These are phyloP conservation scores for Protomyctophum bolini DNA, from an alignment of 2,113 vertebrate species.

Conservation along the genomic window DNA sequence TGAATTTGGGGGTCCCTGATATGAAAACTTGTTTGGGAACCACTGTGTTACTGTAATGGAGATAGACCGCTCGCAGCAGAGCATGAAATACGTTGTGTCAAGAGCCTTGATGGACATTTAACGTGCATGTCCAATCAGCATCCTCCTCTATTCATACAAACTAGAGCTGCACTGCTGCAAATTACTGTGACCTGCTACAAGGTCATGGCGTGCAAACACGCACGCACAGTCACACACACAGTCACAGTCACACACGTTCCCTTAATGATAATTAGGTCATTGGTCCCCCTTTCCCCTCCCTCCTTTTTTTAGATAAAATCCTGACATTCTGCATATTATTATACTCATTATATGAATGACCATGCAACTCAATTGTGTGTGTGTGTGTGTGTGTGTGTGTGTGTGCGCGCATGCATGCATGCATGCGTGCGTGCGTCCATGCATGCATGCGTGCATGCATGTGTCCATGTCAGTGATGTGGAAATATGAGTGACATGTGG, in stretches of 20 bases:
- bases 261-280: no score
- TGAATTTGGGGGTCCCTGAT: no score
- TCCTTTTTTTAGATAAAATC: no score
- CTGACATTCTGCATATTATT: no score
- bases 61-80: no score
- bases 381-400: background rate
- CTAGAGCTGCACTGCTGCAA: background rate
- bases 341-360: background rate
- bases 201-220: slow-evolving; percentile 9
- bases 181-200: background rate
- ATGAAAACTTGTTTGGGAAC: no score
- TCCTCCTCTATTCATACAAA: background rate
- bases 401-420: slow-evolving; percentile 10
- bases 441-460: background rate
- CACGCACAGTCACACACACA: slow-evolving; percentile 8
- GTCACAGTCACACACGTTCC: slow-evolving; percentile 7
- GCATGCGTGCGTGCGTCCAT: background rate
- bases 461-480: background rate
- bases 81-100: no score
- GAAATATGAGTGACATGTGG: no score
- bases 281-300: no score
- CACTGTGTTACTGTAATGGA: no score
- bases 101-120: slow-evolving; percentile 15
- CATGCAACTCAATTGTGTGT: background rate
- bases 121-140: background rate